These are phyloP conservation scores for Apolygus lucorum DNA, from an alignment of 1,140 invertebrate species.

Conservation along the genomic window DNA sequence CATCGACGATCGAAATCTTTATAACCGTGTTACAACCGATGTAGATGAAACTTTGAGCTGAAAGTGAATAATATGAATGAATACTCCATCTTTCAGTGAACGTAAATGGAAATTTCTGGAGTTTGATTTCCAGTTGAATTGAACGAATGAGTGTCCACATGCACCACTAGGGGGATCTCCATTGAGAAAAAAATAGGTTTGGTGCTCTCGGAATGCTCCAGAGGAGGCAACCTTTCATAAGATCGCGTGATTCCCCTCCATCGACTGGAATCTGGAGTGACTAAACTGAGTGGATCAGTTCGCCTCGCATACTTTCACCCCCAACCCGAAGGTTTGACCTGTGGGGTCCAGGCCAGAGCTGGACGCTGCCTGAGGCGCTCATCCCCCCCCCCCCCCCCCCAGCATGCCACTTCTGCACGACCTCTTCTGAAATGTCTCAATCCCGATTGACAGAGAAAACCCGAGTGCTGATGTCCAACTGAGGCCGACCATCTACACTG, in stretches of 20 bases:
- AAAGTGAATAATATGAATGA: too few species aligned
- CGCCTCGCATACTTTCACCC: slow-evolving; percentile 12
- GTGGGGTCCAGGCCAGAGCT: not conserved
- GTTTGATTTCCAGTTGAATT: too few species aligned
- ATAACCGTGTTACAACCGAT: too few species aligned
- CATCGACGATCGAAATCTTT: too few species aligned
- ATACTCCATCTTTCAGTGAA: too few species aligned
- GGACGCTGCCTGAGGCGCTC: not conserved
- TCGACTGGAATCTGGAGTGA: slow-evolving; percentile 1
- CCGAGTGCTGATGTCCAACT: too few species aligned
- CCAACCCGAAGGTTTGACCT: slow-evolving; percentile 6
- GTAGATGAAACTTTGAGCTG: too few species aligned
- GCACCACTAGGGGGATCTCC: too few species aligned
- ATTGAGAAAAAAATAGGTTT: too few species aligned
- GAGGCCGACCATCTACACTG: too few species aligned
- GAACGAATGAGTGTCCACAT: too few species aligned
- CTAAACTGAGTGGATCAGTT: slow-evolving; percentile 9
- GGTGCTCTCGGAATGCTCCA: not conserved
- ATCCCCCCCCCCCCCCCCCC: not conserved
- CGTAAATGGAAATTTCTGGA: too few species aligned
- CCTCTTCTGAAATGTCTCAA: not conserved
- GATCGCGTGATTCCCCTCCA: slow-evolving; percentile 1
- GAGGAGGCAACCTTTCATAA: not conserved
- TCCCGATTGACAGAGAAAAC: not conserved
- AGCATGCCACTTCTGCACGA: not conserved